Conservation (phyloP, 1,140 invertebrate species). For the Oryctes rhinoceros region DNA sequence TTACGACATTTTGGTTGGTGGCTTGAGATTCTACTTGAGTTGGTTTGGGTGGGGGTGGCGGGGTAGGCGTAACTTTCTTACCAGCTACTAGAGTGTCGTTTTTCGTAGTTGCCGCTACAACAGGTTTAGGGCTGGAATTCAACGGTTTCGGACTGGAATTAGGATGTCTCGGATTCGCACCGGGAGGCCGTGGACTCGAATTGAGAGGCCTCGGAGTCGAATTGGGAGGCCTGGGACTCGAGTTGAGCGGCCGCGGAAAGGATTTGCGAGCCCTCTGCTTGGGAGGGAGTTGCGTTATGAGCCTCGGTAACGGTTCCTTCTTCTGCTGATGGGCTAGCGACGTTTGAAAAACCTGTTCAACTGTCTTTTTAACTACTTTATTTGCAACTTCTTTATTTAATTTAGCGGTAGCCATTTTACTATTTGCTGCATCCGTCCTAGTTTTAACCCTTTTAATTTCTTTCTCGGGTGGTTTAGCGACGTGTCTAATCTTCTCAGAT, state of each 20-base stretch:
- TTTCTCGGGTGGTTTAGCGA: slow-evolving; percentile 28
- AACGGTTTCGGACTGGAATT: slow-evolving; percentile 17
- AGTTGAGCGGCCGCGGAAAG: slow-evolving; percentile 18
- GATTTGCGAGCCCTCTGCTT: slow-evolving; percentile 42
- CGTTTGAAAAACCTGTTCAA: background rate
- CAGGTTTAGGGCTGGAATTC: slow-evolving; percentile 7
- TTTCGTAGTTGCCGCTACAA: background rate
- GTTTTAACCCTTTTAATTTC: slow-evolving; percentile 4
- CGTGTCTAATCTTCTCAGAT: slow-evolving; percentile 49
- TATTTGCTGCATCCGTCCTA: slow-evolving; percentile 19
- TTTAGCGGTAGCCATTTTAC: background rate
- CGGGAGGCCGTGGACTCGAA: background rate
- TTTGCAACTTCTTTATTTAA: background rate
- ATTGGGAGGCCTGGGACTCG: background rate
- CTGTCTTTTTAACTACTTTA: background rate
- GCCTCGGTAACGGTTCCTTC: background rate
- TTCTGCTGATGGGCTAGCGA: background rate
- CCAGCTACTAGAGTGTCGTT: background rate
- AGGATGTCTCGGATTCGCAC: background rate
- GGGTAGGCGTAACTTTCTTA: background rate
- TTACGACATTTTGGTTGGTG: slow-evolving; percentile 5
- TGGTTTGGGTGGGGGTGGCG: background rate
- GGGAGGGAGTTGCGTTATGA: slow-evolving; percentile 13
- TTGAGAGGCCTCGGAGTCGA: background rate
- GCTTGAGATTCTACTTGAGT: background rate